Percentiles rank a stretch among this genome's conserved stretches.
phyloP scores from a whole-genome alignment of 2,113 vertebrate genomes.

The Nycticorax nycticorax region DNA sequence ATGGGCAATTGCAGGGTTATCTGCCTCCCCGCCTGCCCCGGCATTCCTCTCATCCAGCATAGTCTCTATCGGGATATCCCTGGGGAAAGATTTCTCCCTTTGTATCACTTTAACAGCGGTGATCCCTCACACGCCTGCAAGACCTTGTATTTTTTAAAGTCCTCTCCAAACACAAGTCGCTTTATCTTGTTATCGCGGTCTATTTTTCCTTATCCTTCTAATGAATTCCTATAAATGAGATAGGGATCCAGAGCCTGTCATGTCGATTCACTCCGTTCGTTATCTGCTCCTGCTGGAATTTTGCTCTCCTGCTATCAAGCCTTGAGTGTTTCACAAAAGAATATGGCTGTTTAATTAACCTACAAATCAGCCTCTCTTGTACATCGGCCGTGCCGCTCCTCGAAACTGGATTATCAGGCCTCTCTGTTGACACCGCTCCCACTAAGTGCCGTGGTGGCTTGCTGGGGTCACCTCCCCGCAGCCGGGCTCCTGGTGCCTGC shows the following conservation, averaged over 20 bases:
- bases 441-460: fast-evolving
- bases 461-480: fast-evolving
- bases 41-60: neutral
- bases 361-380: constrained; percentile 29
- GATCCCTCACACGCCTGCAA: neutral
- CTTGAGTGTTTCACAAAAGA: constrained; percentile 34
- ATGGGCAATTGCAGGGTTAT: neutral
- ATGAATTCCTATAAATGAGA: constrained; percentile 62
- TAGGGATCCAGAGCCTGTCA: constrained; percentile 14
- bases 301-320: neutral
- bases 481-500: neutral
- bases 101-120: fast-evolving
- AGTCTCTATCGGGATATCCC: neutral
- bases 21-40: neutral
- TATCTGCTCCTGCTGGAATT: constrained; percentile 58
- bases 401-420: neutral
- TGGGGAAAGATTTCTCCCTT: neutral
- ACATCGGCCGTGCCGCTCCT: neutral
- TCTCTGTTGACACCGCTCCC: neutral
- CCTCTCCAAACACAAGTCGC: neutral
- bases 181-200: neutral
- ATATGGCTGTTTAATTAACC: constrained; percentile 62
- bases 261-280: constrained; percentile 19
- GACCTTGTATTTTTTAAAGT: neutral
- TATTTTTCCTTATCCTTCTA: constrained; percentile 37